Evolutionary conservation across 2,888 invertebrate genomes (phyloP).

Genomic region (Xestia xanthographa): DNA sequence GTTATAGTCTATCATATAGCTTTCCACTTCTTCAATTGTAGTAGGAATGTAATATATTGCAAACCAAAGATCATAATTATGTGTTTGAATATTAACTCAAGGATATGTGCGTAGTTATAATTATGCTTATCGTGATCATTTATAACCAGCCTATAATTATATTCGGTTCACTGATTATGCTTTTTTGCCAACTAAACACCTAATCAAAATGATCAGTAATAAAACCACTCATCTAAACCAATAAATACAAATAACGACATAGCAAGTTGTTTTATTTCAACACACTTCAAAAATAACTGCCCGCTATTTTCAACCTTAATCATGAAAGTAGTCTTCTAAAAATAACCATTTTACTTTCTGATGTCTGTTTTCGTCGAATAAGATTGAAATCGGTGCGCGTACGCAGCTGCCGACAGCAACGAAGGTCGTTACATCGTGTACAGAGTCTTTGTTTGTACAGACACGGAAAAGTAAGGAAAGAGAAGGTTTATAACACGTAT

Average conservation of each 20-base stretch:
- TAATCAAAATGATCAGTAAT: neutral
- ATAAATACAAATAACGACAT: neutral
- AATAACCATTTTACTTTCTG: constrained; percentile 47
- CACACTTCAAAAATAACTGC: neutral
- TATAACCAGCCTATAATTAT: constrained; percentile 8
- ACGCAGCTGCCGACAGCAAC: constrained; percentile 49
- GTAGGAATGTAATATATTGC: no score
- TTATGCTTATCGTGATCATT: neutral
- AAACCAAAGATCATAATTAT: no score
- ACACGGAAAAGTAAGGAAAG: constrained; percentile 18
- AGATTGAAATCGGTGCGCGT: constrained; percentile 56
- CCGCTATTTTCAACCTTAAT: constrained; percentile 21
- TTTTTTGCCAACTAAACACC: constrained; percentile 21
- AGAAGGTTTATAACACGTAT: constrained; percentile 12
- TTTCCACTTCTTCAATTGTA: no score
- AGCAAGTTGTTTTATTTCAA: neutral
- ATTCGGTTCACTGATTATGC: neutral
- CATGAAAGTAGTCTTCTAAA: constrained; percentile 29
- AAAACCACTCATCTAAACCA: neutral
- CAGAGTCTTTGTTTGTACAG: constrained; percentile 62
- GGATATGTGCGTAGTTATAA: neutral
- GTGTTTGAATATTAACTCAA: no score
- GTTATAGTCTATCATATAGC: no score
- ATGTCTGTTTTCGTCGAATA: constrained; percentile 32
- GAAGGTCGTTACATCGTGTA: constrained; percentile 59